Evolutionary conservation across 1,140 invertebrate species (phyloP), one percentile per base, ranked within the genome.

Genomic region (Triops cancriformis): DNA sequence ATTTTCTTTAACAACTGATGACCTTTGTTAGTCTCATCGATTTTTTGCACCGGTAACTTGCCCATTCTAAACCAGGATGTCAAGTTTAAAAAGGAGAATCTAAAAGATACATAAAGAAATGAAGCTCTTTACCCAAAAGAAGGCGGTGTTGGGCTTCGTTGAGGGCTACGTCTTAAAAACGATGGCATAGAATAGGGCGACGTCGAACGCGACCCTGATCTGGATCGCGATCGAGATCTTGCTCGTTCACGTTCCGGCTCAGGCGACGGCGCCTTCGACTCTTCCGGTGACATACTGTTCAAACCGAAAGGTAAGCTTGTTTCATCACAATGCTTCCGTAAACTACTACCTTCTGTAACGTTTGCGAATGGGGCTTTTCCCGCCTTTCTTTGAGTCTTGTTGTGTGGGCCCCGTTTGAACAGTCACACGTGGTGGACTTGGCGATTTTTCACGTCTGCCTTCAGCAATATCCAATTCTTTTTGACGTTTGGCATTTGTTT

Each of bases 1-100:
- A 98, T 98, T 86, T 96, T 96, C 83, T 91, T 93, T 41, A 98
- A 86, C 85, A 98, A 89, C 84, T 98, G 95, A 86, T 98, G 96
- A 0, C 97, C 96, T 85, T 97, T 98, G 85, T 98, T 98, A 37
- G 89, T 91, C 81, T 93, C 90, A 82, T 94, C 93, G 10, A 96
- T 82, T 78, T 85, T 84, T 76, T 83, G 83, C 81, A 90, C 89
- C 78, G 86, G 85, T 10, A 82, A 83, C 82, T 87, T 85, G 78
- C 84, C 27, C 26, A 78, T 45, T 31, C 45, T 64, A 11, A 64
- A 64, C 14, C 14, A 64, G 9, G 42, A 77, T 78, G 45, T 12
- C 72, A 77, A 77, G 72, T 1, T 78, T 37, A 1, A 78, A 72
- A 73, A 28, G 18, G 64, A 73, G 79, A 79, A 43, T 78, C 75